Evolutionary conservation across 64 coral and sea anemone species (phyloP).

Genomic region (Platygyra sinensis): DNA sequence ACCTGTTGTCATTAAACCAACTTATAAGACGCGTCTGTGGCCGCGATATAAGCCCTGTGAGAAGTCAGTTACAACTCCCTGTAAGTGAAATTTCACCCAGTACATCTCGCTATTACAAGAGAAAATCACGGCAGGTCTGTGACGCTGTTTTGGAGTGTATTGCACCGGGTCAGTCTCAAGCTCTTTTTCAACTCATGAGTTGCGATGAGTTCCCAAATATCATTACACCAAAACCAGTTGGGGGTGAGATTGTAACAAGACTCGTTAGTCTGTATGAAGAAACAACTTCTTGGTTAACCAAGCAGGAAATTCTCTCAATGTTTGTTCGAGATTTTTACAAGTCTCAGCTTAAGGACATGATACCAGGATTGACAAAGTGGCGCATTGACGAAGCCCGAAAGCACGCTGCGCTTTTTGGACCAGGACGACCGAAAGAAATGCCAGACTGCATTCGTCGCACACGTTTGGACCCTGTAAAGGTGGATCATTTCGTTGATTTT

Average conservation of each 20-base stretch:
- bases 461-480: conserved; percentile 9
- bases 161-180: conserved; percentile 51
- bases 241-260: not conserved
- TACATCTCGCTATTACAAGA: no score
- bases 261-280: conserved; percentile 63
- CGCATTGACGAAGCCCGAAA: conserved; percentile 52
- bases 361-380: conserved; percentile 55
- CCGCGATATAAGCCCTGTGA: conserved; percentile 41
- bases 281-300: conserved; percentile 46
- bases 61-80: conserved; percentile 25
- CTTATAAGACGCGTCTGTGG: conserved; percentile 5
- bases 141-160: conserved; percentile 41
- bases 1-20: conserved; percentile 26
- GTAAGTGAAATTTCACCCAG: no score
- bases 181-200: conserved; percentile 1
- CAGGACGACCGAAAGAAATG: conserved; percentile 24
- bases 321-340: no score
- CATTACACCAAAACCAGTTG: not conserved
- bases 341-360: conserved; percentile 47
- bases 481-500: conserved; percentile 81
- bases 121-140: conserved; percentile 44
- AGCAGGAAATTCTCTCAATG: conserved; percentile 48
- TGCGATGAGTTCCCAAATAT: not conserved
- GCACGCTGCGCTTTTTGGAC: conserved; percentile 41
- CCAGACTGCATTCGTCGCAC: not conserved